These are phyloP conservation scores for Trachymyrmex cornetzi DNA, from an alignment of 1,140 invertebrate species.

Conservation along the genomic window DNA sequence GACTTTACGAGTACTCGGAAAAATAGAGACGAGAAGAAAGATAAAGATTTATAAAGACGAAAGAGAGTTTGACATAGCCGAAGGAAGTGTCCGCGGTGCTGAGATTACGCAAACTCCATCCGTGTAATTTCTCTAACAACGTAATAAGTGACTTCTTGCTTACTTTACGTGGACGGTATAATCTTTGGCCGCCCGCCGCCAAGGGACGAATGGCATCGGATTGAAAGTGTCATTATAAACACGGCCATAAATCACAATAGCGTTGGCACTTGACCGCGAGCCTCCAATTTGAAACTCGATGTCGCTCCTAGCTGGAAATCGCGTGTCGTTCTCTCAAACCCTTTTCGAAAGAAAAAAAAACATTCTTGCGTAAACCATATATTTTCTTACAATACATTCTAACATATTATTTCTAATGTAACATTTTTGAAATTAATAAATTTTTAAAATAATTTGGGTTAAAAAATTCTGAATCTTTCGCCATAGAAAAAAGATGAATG, in stretches of 20 bases:
- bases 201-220: conserved; percentile 34
- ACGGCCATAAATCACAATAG: conserved; percentile 62
- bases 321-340: neutral
- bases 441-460: neutral
- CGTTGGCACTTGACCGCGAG: conserved; percentile 49
- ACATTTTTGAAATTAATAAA: neutral
- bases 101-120: conserved; percentile 67
- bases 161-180: conserved; percentile 62
- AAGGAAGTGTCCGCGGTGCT: conserved; percentile 62
- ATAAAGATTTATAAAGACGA: neutral
- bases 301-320: conserved; percentile 6
- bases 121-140: conserved; percentile 73
- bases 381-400: neutral
- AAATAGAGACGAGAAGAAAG: neutral
- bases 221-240: conserved; percentile 67
- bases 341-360: neutral
- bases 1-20: conserved; percentile 2
- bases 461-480: neutral
- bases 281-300: conserved; percentile 21
- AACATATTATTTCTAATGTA: neutral
- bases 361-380: neutral
- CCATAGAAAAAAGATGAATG: neutral
- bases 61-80: conserved; percentile 42
- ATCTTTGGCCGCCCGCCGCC: conserved; percentile 43
- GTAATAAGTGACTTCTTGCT: conserved; percentile 74